These are phyloP conservation scores for Pterophyllum scalare DNA, from an alignment of 2,113 vertebrate species.

Conservation along the genomic window DNA sequence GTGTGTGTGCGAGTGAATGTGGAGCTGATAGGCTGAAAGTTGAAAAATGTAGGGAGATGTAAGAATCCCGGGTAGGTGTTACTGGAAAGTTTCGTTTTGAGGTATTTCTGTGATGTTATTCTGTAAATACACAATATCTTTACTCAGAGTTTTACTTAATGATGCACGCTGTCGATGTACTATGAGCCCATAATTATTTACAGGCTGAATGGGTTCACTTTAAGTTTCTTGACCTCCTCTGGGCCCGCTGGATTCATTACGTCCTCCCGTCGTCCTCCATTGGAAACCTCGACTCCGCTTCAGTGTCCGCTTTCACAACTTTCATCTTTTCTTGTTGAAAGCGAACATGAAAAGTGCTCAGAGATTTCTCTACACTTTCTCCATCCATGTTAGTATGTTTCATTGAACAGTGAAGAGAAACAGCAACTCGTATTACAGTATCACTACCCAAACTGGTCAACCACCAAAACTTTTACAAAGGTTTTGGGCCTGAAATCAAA, in stretches of 20 bases:
- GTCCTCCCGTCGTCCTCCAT: background rate
- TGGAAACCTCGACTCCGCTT: slow-evolving; percentile 17
- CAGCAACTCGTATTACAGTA: slow-evolving; percentile 67
- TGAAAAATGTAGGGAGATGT: background rate
- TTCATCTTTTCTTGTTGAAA: slow-evolving; percentile 77
- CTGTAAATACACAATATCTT: background rate
- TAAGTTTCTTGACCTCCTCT: background rate
- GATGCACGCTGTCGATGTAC: background rate
- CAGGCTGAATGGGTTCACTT: background rate
- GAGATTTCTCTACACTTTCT: slow-evolving; percentile 68
- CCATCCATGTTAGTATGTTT: slow-evolving; percentile 52
- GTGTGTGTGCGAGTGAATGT: background rate
- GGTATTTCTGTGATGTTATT: background rate
- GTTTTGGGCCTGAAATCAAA: slow-evolving; percentile 15
- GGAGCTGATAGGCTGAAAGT: background rate
- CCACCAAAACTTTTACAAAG: slow-evolving; percentile 55
- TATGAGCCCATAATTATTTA: background rate
- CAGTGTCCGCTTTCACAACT: slow-evolving; percentile 71
- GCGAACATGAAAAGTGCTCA: slow-evolving; percentile 58
- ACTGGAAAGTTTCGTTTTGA: background rate
- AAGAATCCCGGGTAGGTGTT: background rate
- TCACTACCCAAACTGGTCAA: slow-evolving; percentile 74
- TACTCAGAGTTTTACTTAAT: background rate
- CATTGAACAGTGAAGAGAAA: slow-evolving; percentile 67
- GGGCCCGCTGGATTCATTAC: background rate